Evolutionary conservation across 2,113 vertebrate species (phyloP), one percentile per base, ranked within the genome.

Genomic region (Corvus cornix): DNA sequence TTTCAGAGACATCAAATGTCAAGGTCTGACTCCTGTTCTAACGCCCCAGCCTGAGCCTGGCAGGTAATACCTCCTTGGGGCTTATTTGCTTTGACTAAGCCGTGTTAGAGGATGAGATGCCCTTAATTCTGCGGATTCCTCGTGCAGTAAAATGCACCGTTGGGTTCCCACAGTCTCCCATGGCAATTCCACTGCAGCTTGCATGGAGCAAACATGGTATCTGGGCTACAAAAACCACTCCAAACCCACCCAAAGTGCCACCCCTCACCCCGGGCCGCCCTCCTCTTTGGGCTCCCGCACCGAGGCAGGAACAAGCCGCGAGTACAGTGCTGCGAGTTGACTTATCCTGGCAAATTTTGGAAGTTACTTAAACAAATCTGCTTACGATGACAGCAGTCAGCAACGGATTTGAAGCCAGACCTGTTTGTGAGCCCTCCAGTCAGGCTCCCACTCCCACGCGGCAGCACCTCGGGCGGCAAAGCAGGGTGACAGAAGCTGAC

Each of bases 121-220:
- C 56, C 86, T 56, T 2, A 18, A 30, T 37, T 51, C 91, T 16
- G 30, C 0, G 1, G 11, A 74, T 2, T 55, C 78, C 33, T 28
- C 11, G 0, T 0, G 52, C 66, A 28, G 11, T 1, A 2, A 56
- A 69, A 49, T 0, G 7, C 53, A 2, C 35, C 2, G 0, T 0
- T 8, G 8, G 4, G 8, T 1, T 15, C n/a, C 1, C 2, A 1
- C 2, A 6, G 53, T 0, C 89, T 19, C 5, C 43, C 5, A 0
- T 0, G 18, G 35, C 11, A 7, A 30, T 6, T 23, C 63, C 80
- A 21, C 30, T 2, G 11, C 1, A 5, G 12, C 33, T 12, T 6
- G 11, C 46, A 4, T 0, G 24, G n/a, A 11, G 22, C 68, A 10
- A 10, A 33, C 17, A 1, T 1, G 3, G 15, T 1, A 16, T 20